Base-by-base conservation (phyloP, 1,140 invertebrate genomes). In the Zaprionus camerounensis region DNA sequence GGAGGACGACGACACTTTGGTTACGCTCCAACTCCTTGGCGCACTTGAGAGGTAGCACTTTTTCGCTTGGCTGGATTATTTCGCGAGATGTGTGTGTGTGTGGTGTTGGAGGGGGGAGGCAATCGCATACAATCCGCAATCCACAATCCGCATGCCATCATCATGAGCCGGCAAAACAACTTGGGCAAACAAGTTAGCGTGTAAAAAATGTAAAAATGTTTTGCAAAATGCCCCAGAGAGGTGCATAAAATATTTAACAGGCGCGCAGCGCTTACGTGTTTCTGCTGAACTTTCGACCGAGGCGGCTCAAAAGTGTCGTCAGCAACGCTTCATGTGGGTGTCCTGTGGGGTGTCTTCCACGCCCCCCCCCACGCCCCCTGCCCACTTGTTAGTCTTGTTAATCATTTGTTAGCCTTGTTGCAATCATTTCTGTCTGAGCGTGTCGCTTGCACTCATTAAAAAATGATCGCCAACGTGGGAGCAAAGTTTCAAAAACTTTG, bases 201-300 rank as follows among this genome's bases (percentile, higher is more conserved):
- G 55, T 78, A 71, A 63, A 67, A 86, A 82, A 88, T 90, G 86
- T 91, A 85, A 80, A 90, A 90, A 87, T 88, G 83, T 84, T 81
- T 91, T 84, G 81, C 81, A 84, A 87, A 91, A 88, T 90, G 88
- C 90, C 84, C 90, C 77, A 67, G 88, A 91, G 90, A 91, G 83
- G 73, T 72, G 80, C 91, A 91, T 91, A 91, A 91, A 91, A 91
- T 91, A 91, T 91, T 91, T 91, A 91, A 91, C 76, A 86, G 82
- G 76, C 56, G 61, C 28, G 53, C 22, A 15, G 41, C 1, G 34
- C 62, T 11, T 38, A 20, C 13, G 9, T 34, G 22, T 15, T 34
- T 7, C 24, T 22, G 69, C 44, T 61, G 5, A 69, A 74, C 57
- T 69, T 69, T 73, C 44, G 36, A 41, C 38, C 15, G 15, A n/a